Base-by-base conservation (phyloP, 1,140 invertebrate genomes). In the Caenorhabditis brenneri region DNA sequence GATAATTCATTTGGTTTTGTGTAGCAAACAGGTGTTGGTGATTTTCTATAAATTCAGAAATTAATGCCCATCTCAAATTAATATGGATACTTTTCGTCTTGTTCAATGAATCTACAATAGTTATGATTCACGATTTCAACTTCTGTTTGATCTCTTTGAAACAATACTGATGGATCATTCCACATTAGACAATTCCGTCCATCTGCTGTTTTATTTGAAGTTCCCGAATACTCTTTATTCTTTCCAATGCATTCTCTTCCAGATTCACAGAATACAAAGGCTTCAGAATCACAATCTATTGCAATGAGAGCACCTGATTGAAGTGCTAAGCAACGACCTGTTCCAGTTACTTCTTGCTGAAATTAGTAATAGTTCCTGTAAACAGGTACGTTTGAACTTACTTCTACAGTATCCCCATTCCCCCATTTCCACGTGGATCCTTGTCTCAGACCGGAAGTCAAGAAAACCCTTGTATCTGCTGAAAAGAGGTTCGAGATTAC, bases 141-240 rank as follows among this genome's bases (percentile, higher is more conserved):
- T 15, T 58, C 78, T 1, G 7, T 10, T n/a, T n/a, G n/a, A 12
- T 33, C 31, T 39, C 31, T 19, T 49, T 79, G 42, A 31, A 78
- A 78, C 19, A 83, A 36, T 12, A 83, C 82, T 16, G 82, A 33
- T 29, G 82, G 82, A 42, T 83, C 82, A 60, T 83, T 83, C 82
- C 82, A 83, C 53, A 39, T 65, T 5, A 83, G 33, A 80, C 82
- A 83, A 29, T 24, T 42, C 0, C 39, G n/a, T 51, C 81, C 55
- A 15, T 69, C 36, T 16, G 65, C 12, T 16, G 82, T 79, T 24
- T n/a, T 33, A 31, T 83, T 83, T 29, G 69, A 46, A 15, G 69
- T 58, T 53, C 82, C 82, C 27, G 36, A 39, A 46, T 83, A 83
- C n/a, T 74, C 65, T 46, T n/a, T 82, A 42, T 78, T 39, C 27